These are phyloP conservation scores for Ecliptopera silaceata DNA, from an alignment of 2,888 invertebrate genomes.

Conservation along the genomic window DNA sequence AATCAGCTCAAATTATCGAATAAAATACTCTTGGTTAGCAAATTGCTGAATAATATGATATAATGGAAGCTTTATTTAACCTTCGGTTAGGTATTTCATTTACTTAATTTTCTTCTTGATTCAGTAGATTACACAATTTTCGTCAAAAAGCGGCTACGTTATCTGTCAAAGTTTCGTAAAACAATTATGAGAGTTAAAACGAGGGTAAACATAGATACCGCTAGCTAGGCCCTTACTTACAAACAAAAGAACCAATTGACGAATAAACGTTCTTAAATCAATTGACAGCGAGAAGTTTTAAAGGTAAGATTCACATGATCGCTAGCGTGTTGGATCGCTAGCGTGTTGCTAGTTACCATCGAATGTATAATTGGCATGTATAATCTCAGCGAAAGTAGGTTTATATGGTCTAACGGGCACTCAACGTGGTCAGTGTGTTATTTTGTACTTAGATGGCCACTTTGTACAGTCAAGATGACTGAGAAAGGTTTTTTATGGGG, in stretches of 20 bases:
- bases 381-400: conserved; percentile 20
- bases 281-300: not conserved
- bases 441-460: not conserved
- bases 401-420: conserved; percentile 17
- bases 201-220: no score
- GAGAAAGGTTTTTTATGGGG: not conserved
- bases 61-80: no score
- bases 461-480: not conserved
- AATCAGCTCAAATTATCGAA: no score
- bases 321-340: not conserved
- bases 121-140: no score
- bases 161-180: no score
- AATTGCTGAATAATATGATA: no score
- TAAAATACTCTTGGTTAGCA: no score
- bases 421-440: not conserved
- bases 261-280: not conserved
- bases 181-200: no score
- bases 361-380: conserved; percentile 11
- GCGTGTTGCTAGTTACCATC: conserved; percentile 8
- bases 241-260: not conserved
- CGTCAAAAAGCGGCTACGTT: no score
- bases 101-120: no score
- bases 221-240: no score
- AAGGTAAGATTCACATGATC: conserved; percentile 8
- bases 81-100: no score